Evolutionary conservation across 2,113 vertebrate species (phyloP).

Genomic region (Epinephelus cyanopodus): DNA sequence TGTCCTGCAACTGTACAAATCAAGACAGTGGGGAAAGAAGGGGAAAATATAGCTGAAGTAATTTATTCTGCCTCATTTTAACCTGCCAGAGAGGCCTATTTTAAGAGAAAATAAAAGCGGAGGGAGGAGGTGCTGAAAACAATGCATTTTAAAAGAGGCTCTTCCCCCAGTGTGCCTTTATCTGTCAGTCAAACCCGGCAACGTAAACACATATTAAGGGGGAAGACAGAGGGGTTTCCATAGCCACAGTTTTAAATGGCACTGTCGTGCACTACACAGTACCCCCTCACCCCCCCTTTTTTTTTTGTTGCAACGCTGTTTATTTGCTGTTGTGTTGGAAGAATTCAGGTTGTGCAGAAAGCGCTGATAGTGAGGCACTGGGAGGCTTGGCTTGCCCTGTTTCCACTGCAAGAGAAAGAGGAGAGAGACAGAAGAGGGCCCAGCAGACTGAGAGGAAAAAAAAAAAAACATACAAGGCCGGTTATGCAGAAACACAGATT

Average conservation of each 20-base stretch:
- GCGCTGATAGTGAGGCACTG: constrained; percentile 51
- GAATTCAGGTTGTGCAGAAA: constrained; percentile 61
- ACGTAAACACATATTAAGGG: constrained; percentile 74
- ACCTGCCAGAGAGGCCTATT: constrained; percentile 69
- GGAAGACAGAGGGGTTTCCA: constrained; percentile 73
- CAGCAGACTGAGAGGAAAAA: constrained; percentile 59
- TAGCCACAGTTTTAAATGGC: constrained; percentile 74
- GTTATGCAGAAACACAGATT: constrained; percentile 87
- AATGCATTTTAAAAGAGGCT: constrained; percentile 76
- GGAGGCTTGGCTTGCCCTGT: constrained; percentile 55
- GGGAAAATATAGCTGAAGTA: constrained; percentile 64
- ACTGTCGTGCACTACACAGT: constrained; percentile 48
- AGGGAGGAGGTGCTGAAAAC: constrained; percentile 68
- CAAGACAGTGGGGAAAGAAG: constrained; percentile 42
- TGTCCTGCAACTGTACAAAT: constrained; percentile 55
- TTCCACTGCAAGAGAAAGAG: constrained; percentile 70
- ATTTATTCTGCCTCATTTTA: constrained; percentile 69
- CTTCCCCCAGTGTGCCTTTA: constrained; percentile 72
- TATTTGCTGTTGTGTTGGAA: constrained; percentile 69
- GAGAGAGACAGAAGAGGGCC: constrained; percentile 72
- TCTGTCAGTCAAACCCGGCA: constrained; percentile 75
- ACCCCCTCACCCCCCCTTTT: neutral
- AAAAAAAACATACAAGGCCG: constrained; percentile 77
- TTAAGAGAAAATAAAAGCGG: constrained; percentile 65
- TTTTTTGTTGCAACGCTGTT: constrained; percentile 34